A percentile compares a stretch with the other conserved stretches of the same genome.
These are phyloP conservation scores for Bellardia bayeri DNA, from an alignment of 2,888 invertebrate genomes.

Conservation along the genomic window DNA sequence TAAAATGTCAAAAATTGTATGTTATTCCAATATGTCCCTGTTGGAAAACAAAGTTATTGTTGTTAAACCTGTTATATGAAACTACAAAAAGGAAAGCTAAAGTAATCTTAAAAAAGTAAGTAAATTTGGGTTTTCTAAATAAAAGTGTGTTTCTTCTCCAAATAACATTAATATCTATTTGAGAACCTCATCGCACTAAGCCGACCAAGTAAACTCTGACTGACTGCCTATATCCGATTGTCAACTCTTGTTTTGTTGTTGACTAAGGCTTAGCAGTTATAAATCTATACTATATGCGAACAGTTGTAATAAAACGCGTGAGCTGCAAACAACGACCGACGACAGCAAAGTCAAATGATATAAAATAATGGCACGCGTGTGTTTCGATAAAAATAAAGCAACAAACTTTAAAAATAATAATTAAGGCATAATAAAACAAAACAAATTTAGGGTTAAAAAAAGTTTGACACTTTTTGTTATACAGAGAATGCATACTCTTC, in stretches of 20 bases:
- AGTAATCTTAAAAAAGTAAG: too few relatives aligned
- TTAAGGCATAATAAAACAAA: slow-evolving; percentile 33
- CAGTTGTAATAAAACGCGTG: slow-evolving; percentile 72
- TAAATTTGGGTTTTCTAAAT: too few relatives aligned
- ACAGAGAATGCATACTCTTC: slow-evolving; percentile 34
- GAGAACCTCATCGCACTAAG: slow-evolving; percentile 38
- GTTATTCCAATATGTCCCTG: too few relatives aligned
- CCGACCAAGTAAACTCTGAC: slow-evolving; percentile 46
- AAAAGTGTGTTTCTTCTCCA: not conserved
- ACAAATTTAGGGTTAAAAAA: slow-evolving; percentile 26
- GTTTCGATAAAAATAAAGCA: slow-evolving; percentile 46
- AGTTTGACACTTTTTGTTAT: slow-evolving; percentile 28
- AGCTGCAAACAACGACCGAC: slow-evolving; percentile 63
- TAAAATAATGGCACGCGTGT: slow-evolving; percentile 62
- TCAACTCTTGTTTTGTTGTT: slow-evolving; percentile 56
- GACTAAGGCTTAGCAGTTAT: slow-evolving; percentile 56
- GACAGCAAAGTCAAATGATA: slow-evolving; percentile 35
- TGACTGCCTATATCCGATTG: slow-evolving; percentile 55
- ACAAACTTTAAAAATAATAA: slow-evolving; percentile 39
- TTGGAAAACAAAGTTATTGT: too few relatives aligned
- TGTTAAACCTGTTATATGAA: too few relatives aligned
- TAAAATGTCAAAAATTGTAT: too few relatives aligned
- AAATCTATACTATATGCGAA: slow-evolving; percentile 62
- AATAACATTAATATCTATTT: slow-evolving; percentile 6
- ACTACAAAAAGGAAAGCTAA: too few relatives aligned